phyloP scores from a whole-genome alignment of 2,113 vertebrate genomes.

The Mastomys coucha region DNA sequence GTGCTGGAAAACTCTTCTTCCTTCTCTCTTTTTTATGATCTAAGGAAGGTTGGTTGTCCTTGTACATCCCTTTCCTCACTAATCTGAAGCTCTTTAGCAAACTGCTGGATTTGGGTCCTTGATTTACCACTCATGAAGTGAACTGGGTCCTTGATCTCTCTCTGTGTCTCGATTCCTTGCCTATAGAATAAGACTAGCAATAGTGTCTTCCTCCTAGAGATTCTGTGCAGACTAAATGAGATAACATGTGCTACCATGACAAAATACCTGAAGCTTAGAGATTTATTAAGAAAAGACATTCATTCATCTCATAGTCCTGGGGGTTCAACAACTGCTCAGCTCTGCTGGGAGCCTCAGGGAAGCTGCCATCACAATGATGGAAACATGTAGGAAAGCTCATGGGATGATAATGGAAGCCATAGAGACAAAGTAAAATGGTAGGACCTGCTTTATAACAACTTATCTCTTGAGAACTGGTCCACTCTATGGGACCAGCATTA shows the following conservation, averaged over 20 bases:
- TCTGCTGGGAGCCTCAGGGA: no score
- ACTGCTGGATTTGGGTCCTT: not conserved
- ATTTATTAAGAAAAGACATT: not conserved
- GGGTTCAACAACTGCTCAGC: not conserved
- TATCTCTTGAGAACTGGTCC: not conserved
- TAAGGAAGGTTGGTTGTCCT: not conserved
- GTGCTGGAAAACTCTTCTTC: not conserved
- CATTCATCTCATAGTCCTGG: not conserved
- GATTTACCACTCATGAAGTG: fast-evolving
- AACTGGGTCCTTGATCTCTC: not conserved
- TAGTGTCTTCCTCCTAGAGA: not conserved
- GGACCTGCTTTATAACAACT: not conserved
- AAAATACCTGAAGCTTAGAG: not conserved
- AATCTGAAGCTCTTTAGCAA: not conserved
- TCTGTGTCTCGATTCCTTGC: not conserved
- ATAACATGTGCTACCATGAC: not conserved
- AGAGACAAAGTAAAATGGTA: not conserved
- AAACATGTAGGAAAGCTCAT: not conserved
- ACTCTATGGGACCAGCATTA: not conserved
- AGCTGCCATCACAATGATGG: no score
- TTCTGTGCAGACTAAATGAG: not conserved
- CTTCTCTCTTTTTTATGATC: not conserved
- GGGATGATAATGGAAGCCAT: not conserved
- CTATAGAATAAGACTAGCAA: not conserved
- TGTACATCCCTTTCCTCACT: not conserved